Evolutionary conservation across 1,140 invertebrate genomes (phyloP).

Genomic region (Xylocopa sonorina): DNA sequence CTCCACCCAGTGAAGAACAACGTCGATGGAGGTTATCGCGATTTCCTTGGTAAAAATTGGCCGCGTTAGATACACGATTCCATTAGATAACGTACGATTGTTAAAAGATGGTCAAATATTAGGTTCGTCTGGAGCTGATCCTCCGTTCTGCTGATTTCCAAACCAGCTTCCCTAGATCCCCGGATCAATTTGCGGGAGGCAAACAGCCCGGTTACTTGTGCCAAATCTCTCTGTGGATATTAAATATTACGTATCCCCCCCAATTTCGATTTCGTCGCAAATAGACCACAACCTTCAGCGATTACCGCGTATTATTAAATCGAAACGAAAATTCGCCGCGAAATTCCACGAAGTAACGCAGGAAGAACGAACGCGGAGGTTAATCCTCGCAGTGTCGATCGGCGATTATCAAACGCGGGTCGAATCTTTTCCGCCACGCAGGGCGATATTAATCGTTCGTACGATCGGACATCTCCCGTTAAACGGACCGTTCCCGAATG

Average conservation of each 20-base stretch:
- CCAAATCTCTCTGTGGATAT: not conserved
- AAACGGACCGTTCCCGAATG: constrained; percentile 16
- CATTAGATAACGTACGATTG: not conserved
- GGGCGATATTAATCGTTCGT: not conserved
- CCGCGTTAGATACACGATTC: not conserved
- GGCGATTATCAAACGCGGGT: not conserved
- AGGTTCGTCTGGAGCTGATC: not conserved
- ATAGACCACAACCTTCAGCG: not conserved
- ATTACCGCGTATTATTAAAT: no score
- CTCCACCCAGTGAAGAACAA: not conserved
- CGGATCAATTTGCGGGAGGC: not conserved
- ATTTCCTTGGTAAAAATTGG: not conserved
- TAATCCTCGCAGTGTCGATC: not conserved
- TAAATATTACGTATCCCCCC: not conserved
- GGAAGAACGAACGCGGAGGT: no score
- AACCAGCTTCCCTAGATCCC: not conserved
- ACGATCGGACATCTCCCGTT: not conserved
- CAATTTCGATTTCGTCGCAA: no score
- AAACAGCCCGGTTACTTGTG: not conserved
- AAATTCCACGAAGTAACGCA: no score
- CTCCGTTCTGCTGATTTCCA: not conserved
- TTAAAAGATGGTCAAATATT: not conserved
- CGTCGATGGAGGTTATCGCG: not conserved
- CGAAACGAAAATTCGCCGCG: no score
- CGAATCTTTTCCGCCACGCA: not conserved